These are phyloP conservation scores for Baccha elongata DNA, from an alignment of 2,888 invertebrate genomes.

Conservation along the genomic window DNA sequence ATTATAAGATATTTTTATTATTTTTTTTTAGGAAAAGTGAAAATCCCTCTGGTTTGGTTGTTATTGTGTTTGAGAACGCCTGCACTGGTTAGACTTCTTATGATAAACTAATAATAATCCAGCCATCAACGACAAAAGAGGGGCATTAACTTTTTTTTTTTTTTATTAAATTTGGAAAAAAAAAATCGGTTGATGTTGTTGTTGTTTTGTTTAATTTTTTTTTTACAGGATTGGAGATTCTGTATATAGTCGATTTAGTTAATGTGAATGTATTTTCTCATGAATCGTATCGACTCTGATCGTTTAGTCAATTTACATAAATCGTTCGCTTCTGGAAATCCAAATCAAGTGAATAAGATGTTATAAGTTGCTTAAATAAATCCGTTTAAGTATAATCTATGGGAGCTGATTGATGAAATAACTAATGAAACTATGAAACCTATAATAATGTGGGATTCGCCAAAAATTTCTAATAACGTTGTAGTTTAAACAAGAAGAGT, in stretches of 20 bases:
- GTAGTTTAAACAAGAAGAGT: no score
- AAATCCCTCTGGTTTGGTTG: conserved; percentile 48
- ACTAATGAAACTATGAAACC: no score
- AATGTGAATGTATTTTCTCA: neutral
- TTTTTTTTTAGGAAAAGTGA: conserved; percentile 34
- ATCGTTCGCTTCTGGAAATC: neutral
- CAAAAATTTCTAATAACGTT: no score
- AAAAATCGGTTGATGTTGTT: neutral
- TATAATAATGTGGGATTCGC: no score
- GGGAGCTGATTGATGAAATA: no score
- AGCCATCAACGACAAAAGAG: conserved; percentile 17
- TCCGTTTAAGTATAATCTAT: no score
- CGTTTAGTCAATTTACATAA: neutral
- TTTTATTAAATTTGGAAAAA: neutral
- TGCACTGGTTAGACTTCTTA: conserved; percentile 53
- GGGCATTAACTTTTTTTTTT: conserved; percentile 11
- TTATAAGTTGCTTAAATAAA: neutral
- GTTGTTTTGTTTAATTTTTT: conserved; percentile 12
- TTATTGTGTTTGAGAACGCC: conserved; percentile 27
- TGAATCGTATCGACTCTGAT: neutral
- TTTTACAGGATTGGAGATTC: neutral
- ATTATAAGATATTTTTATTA: conserved; percentile 46
- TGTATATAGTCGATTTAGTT: neutral
- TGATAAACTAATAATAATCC: conserved; percentile 64
- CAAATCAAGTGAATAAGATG: neutral